Conservation (phyloP, 2,888 invertebrate genomes). For the Autographa gamma region DNA sequence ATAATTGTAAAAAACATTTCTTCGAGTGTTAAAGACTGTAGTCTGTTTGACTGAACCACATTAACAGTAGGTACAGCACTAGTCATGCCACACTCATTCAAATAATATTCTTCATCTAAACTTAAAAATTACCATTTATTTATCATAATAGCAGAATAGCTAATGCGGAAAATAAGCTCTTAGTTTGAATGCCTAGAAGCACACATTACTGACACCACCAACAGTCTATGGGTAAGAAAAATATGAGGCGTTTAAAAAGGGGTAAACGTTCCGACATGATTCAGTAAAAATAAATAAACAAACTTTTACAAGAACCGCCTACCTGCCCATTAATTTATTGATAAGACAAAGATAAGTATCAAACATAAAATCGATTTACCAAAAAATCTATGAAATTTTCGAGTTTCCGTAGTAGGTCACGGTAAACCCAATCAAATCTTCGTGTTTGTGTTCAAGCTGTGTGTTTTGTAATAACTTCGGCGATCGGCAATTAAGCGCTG, state of each 20-base stretch:
- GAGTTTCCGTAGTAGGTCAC: conserved; percentile 36
- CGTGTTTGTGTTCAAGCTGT: conserved; percentile 57
- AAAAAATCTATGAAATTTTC: conserved; percentile 19
- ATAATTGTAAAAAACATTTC: too few species aligned
- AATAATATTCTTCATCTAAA: too few species aligned
- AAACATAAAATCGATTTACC: conserved; percentile 6
- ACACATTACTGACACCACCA: too few species aligned
- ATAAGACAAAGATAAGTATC: conserved; percentile 9
- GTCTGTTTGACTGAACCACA: too few species aligned
- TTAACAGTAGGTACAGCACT: too few species aligned
- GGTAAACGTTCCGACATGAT: conserved; percentile 1
- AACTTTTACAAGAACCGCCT: not conserved
- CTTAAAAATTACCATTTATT: too few species aligned
- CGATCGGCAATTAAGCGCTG: conserved; percentile 53
- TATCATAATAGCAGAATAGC: too few species aligned
- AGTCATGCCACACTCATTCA: too few species aligned
- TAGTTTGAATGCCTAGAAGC: too few species aligned
- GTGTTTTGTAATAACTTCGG: conserved; percentile 58
- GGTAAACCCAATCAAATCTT: conserved; percentile 57
- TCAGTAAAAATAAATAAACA: not conserved
- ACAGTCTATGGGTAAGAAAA: too few species aligned
- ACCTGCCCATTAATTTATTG: conserved; percentile 5
- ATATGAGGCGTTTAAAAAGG: not conserved
- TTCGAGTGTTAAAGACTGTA: too few species aligned
- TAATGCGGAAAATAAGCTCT: too few species aligned